phyloP scores from a whole-genome alignment of 2,888 invertebrate genomes.

The Nysson spinosus region DNA sequence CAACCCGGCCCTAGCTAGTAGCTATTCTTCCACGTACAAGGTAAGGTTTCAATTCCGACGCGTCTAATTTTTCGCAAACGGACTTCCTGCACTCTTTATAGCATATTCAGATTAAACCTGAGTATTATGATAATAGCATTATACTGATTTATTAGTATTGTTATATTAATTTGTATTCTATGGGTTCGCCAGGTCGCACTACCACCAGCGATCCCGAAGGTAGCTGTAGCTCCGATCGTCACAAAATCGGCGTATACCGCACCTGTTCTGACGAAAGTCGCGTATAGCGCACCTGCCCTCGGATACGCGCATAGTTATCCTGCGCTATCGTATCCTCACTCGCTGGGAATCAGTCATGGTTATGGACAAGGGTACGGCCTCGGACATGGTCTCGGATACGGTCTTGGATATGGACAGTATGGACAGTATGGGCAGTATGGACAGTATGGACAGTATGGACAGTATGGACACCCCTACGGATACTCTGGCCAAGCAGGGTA shows the following conservation, averaged over 20 bases:
- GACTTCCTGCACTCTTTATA: too few relatives aligned
- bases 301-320: constrained; percentile 48
- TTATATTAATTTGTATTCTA: too few relatives aligned
- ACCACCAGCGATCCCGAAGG: constrained; percentile 61
- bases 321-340: not conserved
- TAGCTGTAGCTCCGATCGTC: constrained; percentile 50
- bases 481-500: too few relatives aligned
- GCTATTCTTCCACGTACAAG: constrained; percentile 72
- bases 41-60: constrained; percentile 41
- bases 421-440: too few relatives aligned
- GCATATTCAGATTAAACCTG: too few relatives aligned
- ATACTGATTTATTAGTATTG: too few relatives aligned
- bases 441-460: too few relatives aligned
- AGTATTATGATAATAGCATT: too few relatives aligned
- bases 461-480: too few relatives aligned
- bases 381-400: constrained; percentile 65
- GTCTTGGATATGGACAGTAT: constrained; percentile 33
- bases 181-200: constrained; percentile 8
- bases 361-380: constrained; percentile 50
- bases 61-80: too few relatives aligned
- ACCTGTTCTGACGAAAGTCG: constrained; percentile 61
- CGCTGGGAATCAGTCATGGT: constrained; percentile 38
- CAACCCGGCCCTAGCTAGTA: constrained; percentile 65
- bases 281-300: constrained; percentile 58
- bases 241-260: too few relatives aligned